Conservation (phyloP, 2,113 vertebrate genomes). For the Capra hircus region DNA sequence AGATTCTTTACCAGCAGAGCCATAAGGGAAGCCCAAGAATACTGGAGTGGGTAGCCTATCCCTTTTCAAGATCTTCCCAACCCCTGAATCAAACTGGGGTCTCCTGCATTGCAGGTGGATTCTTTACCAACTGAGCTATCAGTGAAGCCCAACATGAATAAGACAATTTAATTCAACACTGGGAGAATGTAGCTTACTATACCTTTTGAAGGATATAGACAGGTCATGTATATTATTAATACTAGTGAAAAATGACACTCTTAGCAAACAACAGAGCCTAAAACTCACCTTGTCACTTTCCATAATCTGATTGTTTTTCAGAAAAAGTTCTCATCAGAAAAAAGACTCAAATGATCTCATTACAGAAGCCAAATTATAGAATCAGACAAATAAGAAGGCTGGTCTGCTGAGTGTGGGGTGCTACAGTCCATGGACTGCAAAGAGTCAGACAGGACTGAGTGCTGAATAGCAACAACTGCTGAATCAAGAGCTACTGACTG, state of each 20-base stretch:
- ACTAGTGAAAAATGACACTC: not conserved
- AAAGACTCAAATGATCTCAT: not conserved
- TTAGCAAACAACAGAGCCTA: not conserved
- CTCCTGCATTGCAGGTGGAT: not conserved
- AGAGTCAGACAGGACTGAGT: not conserved
- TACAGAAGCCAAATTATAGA: not conserved
- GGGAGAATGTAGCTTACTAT: not conserved
- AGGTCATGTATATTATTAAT: not conserved
- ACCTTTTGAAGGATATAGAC: not conserved
- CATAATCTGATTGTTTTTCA: not conserved
- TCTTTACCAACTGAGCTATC: not conserved
- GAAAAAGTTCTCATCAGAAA: conserved; percentile 7
- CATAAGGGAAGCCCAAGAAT: not conserved
- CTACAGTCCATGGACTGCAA: not conserved
- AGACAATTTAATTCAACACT: not conserved
- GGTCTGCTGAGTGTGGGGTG: not conserved
- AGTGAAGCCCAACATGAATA: not conserved
- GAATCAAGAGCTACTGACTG: not conserved
- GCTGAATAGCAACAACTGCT: not conserved
- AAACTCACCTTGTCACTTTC: not conserved
- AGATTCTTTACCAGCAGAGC: not conserved
- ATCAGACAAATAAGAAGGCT: not conserved
- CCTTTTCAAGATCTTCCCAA: not conserved
- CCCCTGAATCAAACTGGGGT: accelerated
- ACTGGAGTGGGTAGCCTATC: not conserved